Evolutionary conservation across 2,797 vertebrate species (phyloP).

Genomic region (Aulostomus chinensis): DNA sequence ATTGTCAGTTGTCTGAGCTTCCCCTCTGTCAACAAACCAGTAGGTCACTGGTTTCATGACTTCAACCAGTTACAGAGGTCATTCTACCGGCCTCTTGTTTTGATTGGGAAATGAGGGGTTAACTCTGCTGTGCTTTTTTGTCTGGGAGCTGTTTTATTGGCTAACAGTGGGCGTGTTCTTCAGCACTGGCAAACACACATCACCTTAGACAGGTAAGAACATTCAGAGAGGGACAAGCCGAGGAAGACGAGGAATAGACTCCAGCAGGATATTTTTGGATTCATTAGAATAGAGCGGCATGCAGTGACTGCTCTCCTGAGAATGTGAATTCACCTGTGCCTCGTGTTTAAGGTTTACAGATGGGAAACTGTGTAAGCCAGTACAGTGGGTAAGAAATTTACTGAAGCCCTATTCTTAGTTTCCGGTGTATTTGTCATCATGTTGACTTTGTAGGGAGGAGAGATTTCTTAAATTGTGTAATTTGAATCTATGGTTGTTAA

Average conservation of each 20-base stretch:
- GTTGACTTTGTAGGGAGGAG: conserved; percentile 55
- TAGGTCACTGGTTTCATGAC: neutral
- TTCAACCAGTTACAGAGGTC: conserved; percentile 9
- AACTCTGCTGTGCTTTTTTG: conserved; percentile 33
- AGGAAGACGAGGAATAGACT: conserved; percentile 30
- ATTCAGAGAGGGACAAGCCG: conserved; percentile 35
- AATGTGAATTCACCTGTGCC: conserved; percentile 50
- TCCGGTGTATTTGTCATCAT: conserved; percentile 28
- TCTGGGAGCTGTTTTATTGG: conserved; percentile 59
- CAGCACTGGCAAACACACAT: conserved; percentile 69
- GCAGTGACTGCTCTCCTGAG: conserved; percentile 5
- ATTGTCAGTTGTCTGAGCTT: no score
- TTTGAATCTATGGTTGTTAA: conserved; percentile 16
- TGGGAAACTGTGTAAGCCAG: conserved; percentile 94
- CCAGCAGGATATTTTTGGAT: conserved; percentile 3
- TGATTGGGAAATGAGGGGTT: conserved; percentile 59
- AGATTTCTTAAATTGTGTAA: conserved; percentile 34
- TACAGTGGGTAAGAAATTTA: conserved; percentile 88
- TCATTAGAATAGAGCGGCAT: neutral
- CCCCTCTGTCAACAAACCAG: neutral
- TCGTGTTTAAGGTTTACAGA: conserved; percentile 58
- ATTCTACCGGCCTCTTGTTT: conserved; percentile 7
- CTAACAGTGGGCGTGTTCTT: conserved; percentile 59
- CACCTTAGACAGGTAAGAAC: conserved; percentile 82
- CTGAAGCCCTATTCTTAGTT: conserved; percentile 12